Conservation (phyloP, 1,140 invertebrate genomes). For the Cataglyphis hispanica region DNA sequence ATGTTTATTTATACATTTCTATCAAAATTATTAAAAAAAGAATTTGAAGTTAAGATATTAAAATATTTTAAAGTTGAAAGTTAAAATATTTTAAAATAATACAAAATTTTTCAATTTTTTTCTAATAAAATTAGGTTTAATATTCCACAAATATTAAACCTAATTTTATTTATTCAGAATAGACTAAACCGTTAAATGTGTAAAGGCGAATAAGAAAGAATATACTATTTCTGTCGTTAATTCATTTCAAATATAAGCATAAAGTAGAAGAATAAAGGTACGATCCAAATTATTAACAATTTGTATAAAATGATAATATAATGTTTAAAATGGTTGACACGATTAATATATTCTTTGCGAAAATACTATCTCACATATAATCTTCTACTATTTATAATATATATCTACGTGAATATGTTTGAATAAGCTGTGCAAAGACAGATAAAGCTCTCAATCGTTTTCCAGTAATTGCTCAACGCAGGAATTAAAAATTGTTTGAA, state of each 20-base stretch:
- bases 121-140: no score
- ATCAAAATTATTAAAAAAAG: no score
- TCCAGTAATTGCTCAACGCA: background rate
- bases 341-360: background rate
- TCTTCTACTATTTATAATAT: conserved; percentile 22
- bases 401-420: background rate
- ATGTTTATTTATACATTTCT: no score
- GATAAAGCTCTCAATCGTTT: conserved; percentile 11
- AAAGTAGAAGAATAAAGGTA: background rate
- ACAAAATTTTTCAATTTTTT: no score
- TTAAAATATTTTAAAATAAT: no score
- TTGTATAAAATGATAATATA: conserved; percentile 3
- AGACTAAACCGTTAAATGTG: background rate
- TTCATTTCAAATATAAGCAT: background rate
- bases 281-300: conserved; percentile 8
- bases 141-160: background rate
- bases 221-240: background rate
- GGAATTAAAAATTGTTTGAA: conserved; percentile 14
- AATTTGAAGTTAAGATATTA: no score
- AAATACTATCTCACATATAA: conserved; percentile 2
- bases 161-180: no score
- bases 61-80: no score
- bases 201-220: background rate
- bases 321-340: conserved; percentile 5
- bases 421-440: background rate